Conservation (phyloP, 2,888 invertebrate genomes). For the Megamerina dolium region DNA sequence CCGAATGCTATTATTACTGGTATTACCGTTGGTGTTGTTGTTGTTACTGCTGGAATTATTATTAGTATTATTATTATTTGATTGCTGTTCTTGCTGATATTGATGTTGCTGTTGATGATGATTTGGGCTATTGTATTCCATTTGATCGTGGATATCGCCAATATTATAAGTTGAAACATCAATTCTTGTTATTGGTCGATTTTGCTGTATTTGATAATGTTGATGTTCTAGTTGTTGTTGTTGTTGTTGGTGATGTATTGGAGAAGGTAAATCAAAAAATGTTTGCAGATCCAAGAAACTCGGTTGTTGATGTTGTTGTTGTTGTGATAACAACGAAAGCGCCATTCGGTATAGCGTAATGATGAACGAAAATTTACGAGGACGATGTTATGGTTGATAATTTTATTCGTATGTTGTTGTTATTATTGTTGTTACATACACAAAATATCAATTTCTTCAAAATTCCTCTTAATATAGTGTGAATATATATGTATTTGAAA, state of each 20-base stretch:
- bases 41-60: constrained; percentile 41
- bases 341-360: constrained; percentile 47
- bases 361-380: no score
- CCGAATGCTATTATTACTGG: constrained; percentile 14
- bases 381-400: no score
- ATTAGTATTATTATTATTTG: constrained; percentile 31
- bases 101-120: constrained; percentile 33
- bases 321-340: constrained; percentile 43
- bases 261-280: constrained; percentile 34
- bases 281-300: constrained; percentile 45
- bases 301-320: constrained; percentile 36
- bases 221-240: constrained; percentile 22
- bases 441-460: no score
- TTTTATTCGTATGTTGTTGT: no score
- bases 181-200: no score
- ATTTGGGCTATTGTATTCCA: constrained; percentile 38
- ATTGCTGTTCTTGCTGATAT: no score
- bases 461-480: no score
- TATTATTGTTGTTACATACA: no score
- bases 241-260: constrained; percentile 26
- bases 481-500: no score
- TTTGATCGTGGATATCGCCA: no score
- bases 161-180: no score
- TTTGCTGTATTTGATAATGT: constrained; percentile 22
- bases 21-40: constrained; percentile 10